A percentile compares a stretch with the other conserved stretches of the same genome.
Conservation (phyloP, 2,888 invertebrate species). For the Watsonalla binaria region DNA sequence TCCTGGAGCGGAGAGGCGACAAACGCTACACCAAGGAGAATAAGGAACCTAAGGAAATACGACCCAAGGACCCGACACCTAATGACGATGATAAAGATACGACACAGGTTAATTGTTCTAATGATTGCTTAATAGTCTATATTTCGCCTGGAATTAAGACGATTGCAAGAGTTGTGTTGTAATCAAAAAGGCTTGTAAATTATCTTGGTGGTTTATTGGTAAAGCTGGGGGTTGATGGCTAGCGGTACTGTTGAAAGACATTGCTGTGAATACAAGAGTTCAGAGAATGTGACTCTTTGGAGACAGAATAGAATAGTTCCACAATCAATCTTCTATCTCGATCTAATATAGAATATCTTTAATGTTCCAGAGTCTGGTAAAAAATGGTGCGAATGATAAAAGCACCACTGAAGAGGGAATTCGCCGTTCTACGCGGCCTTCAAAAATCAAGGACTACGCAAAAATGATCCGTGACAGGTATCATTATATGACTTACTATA, state of each 20-base stretch:
- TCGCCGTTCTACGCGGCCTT: constrained; percentile 70
- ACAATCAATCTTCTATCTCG: too few species aligned
- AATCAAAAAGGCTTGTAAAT: too few species aligned
- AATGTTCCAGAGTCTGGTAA: constrained; percentile 42
- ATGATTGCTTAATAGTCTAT: background rate
- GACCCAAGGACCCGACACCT: constrained; percentile 34
- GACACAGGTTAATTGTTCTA: constrained; percentile 22
- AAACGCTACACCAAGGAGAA: constrained; percentile 51
- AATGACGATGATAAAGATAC: constrained; percentile 41
- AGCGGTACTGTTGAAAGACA: too few species aligned
- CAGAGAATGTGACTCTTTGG: too few species aligned
- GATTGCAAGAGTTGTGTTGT: too few species aligned
- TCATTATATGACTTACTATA: constrained; percentile 8
- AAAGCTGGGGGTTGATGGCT: too few species aligned
- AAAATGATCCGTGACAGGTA: constrained; percentile 75
- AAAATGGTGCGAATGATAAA: constrained; percentile 52
- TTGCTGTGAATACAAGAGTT: too few species aligned
- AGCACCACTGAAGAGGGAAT: constrained; percentile 46
- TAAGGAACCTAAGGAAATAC: constrained; percentile 63
- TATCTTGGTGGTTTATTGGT: too few species aligned
- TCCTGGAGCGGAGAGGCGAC: constrained; percentile 41
- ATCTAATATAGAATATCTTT: background rate
- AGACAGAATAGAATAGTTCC: too few species aligned
- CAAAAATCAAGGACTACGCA: constrained; percentile 77
- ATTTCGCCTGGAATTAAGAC: too few species aligned